Evolutionary conservation across 2,888 invertebrate species (phyloP), one percentile per base, ranked within the genome.

Genomic region (Pandemis cinnamomeana): DNA sequence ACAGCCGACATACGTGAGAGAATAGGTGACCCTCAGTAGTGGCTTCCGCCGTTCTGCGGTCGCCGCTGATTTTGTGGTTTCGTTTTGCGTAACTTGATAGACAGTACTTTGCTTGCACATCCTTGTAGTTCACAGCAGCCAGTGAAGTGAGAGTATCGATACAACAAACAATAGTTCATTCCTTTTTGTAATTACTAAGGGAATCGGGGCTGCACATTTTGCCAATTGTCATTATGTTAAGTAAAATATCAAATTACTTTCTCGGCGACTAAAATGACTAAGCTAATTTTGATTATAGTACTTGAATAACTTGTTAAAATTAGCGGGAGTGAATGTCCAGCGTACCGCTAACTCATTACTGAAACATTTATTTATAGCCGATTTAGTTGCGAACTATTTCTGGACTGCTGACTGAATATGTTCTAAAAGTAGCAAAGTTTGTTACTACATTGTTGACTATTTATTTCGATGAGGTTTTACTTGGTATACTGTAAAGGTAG

Each of bases 81-180:
- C 89, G 90, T 93, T 93, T 93, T 87, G 92, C 94, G 94, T 93
- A 94, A 94, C 92, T 84, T 88, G 94, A 94, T 92, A 89, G 89
- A 91, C 86, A 81, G 82, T 83, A 82, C 83, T 82, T 80, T 78
- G 81, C 85, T 86, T 84, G 90, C 86, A 91, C 90, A 91, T 93
- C 93, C 93, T 92, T 86, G 82, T 86, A 84, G 82, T 81, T 78
- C 79, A 81, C 78, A 64, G 61, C 75, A 73, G 71, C 76, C 79
- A 89, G 87, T 84, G 87, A 76, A 51, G 73, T 53, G 76, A 77
- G 86, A 74, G 55, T 80, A 78, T 83, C 83, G 84, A 83, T 81
- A 58, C 27, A 8, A 58, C 11, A 27, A 11, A 5, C 27, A 58
- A 58, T 58, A 27, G 20, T 27, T 58, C 11, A 27, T 10, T 11